phyloP scores from a whole-genome alignment of 2,113 vertebrate genomes.

The Illadopsis cleaveri region DNA sequence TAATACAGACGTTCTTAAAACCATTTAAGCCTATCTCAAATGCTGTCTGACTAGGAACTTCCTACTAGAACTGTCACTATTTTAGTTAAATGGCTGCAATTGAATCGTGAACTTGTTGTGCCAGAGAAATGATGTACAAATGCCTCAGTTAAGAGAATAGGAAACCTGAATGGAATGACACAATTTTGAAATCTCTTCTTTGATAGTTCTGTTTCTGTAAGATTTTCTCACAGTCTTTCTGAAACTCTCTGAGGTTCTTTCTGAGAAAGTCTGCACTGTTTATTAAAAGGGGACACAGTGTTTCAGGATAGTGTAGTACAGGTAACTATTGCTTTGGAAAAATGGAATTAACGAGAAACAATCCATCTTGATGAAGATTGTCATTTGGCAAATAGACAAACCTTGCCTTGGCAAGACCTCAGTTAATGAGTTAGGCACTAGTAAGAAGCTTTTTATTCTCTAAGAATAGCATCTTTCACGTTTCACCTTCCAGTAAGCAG shows the following conservation, averaged over 20 bases:
- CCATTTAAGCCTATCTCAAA: not conserved
- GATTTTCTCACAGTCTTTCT: not conserved
- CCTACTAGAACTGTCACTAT: not conserved
- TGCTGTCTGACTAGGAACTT: not conserved
- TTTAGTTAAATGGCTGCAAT: constrained; percentile 13
- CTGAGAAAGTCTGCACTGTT: not conserved
- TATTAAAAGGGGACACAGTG: not conserved
- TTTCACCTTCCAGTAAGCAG: constrained; percentile 53
- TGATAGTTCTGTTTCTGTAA: not conserved
- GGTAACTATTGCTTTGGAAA: not conserved
- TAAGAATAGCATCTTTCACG: constrained; percentile 60
- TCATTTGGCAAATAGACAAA: constrained; percentile 36
- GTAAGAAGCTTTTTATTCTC: constrained; percentile 60
- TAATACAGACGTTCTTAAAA: not conserved
- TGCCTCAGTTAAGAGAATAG: not conserved
- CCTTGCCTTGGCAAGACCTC: constrained; percentile 26
- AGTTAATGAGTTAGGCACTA: constrained; percentile 40
- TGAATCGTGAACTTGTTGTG: constrained; percentile 1
- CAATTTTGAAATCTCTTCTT: not conserved
- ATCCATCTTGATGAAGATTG: constrained; percentile 5
- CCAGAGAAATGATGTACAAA: not conserved
- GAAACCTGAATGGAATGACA: not conserved
- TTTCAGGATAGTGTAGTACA: not conserved
- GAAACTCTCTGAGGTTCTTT: not conserved
- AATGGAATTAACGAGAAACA: not conserved